phyloP scores from a whole-genome alignment of 2,113 vertebrate genomes.

The Rhagologus leucostigma region DNA sequence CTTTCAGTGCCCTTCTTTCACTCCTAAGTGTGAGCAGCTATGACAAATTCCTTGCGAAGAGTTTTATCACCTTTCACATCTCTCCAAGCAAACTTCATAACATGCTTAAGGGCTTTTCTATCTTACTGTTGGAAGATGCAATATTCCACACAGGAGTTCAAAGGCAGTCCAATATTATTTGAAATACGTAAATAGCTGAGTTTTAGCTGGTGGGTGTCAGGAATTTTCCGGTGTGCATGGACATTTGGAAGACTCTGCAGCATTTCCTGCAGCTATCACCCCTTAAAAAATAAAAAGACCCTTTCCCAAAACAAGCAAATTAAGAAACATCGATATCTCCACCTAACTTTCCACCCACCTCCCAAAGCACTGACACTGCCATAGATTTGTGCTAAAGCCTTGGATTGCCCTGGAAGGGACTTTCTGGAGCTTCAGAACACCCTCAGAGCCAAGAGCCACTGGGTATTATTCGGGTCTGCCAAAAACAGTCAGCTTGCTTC shows the following conservation, averaged over 20 bases:
- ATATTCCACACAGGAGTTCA: neutral
- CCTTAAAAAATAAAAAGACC: neutral
- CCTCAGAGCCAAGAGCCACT: neutral
- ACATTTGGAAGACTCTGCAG: neutral
- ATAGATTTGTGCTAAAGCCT: neutral
- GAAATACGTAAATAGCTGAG: neutral
- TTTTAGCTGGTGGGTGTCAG: neutral
- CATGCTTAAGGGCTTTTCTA: neutral
- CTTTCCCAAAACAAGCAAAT: neutral
- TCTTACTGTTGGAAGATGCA: neutral
- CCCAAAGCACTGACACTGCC: neutral
- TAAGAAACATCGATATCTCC: fast-evolving
- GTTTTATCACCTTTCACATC: neutral
- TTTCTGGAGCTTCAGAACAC: neutral
- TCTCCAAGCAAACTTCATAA: neutral
- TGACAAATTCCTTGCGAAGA: neutral
- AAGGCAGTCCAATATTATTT: neutral
- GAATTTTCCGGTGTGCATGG: neutral
- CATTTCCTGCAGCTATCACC: neutral
- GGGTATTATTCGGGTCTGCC: neutral
- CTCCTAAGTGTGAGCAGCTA: neutral
- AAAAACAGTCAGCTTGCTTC: neutral
- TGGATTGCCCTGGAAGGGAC: neutral
- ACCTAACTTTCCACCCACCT: neutral
- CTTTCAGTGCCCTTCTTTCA: neutral